Evolutionary conservation across 2,888 invertebrate genomes (phyloP).

Genomic region (Metacarcinus magister): DNA sequence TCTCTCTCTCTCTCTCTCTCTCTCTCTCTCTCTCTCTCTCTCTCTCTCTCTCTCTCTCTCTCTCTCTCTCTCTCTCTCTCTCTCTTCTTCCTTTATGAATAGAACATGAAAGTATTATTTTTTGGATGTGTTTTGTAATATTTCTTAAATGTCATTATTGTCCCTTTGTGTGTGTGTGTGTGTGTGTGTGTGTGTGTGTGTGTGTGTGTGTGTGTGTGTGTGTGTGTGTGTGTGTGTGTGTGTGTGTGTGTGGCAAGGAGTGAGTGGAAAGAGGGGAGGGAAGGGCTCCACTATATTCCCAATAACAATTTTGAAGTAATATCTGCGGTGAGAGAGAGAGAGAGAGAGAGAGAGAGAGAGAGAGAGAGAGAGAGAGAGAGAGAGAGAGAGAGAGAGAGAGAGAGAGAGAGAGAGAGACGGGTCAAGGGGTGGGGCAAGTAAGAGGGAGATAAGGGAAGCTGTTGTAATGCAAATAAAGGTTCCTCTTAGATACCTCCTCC

Average conservation of each 20-base stretch:
- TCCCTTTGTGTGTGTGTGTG: no score
- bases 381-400: conserved; percentile 10
- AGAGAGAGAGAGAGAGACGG: neutral
- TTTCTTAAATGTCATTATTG: no score
- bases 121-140: neutral
- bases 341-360: conserved; percentile 26
- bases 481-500: no score
- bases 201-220: no score
- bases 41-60: neutral
- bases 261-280: neutral
- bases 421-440: no score
- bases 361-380: neutral
- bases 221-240: no score
- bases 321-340: conserved; percentile 13
- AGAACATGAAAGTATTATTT: neutral
- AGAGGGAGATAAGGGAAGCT: neutral
- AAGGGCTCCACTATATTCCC: neutral
- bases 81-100: neutral
- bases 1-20: neutral
- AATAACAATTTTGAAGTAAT: conserved; percentile 42
- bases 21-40: neutral
- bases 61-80: neutral
- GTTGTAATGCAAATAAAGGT: neutral
- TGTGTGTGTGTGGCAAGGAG: no score
- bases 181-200: no score